Base-by-base conservation (phyloP, 2,888 invertebrate species). In the Rotaria socialis region DNA sequence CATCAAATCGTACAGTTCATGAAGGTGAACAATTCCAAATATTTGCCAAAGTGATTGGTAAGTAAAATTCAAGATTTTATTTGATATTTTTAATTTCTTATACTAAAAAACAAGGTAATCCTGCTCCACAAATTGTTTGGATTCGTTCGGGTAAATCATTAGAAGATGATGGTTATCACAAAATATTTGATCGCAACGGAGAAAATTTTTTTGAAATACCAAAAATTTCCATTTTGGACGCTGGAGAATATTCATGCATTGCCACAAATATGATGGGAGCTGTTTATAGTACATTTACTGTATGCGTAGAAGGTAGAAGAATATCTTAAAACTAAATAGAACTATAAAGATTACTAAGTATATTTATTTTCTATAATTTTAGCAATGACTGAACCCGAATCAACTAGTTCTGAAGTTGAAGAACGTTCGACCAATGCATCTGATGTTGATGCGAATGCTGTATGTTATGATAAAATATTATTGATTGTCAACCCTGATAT, bases 31-130 rank as follows among this genome's bases (percentile, higher is more conserved):
- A 75, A 50, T 85, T 84, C 10, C 75, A 60, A 52, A 43, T 87
- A 27, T 55, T 55, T 27, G 55, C 84, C 19, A 85, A 87, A 85
- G 87, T 87, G n/a, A 80, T 47, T 11, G 86, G 86, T 47, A 87
- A 84, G 84, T 43, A 52, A 52, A 35, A 52, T 52, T 52, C 16
- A 52, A 52, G 14, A 52, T 52, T 4, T 52, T 52, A 50, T 52
- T 52, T 52, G 16, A 14, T 3, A 52, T 16, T 14, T 52, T 14
- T 52, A 11, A 52, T 52, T 16, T 14, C 8, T 16, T 52, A 4
- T 11, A 16, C 16, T 52, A 0, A 16, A 11, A 52, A 0, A 52
- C 5, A 52, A 87, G 90, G 90, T 85, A 90, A 90, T 87, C 87
- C 88, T 27, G 86, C 85, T n/a, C 87, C 88, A 6, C 87, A 86